These are phyloP conservation scores for Falco concolor DNA, from an alignment of 2,797 vertebrate species.

Conservation along the genomic window DNA sequence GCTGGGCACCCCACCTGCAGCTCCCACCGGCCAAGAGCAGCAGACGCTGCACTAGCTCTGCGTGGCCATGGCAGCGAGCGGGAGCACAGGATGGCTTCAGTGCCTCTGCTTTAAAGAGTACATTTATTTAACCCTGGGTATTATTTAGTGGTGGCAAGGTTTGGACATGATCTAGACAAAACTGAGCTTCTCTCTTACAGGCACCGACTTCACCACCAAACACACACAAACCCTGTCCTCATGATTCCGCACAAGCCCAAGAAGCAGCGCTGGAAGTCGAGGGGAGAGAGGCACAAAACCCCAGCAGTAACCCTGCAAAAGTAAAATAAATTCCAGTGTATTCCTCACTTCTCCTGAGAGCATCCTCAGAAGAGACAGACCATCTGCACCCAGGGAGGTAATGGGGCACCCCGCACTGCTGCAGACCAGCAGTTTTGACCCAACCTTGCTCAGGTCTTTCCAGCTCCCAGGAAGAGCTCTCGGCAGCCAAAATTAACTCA, in stretches of 20 bases:
- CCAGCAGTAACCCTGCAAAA: background rate
- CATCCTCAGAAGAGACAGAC: background rate
- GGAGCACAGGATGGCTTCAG: background rate
- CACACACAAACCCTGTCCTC: background rate
- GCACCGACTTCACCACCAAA: background rate
- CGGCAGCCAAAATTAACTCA: background rate
- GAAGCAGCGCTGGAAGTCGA: background rate
- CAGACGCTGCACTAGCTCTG: background rate
- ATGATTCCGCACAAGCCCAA: rapidly evolving
- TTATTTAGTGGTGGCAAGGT: background rate
- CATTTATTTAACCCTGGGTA: background rate
- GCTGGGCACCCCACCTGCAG: background rate
- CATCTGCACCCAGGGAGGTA: background rate
- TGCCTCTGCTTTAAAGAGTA: background rate
- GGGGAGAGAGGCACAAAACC: background rate
- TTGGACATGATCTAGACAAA: background rate
- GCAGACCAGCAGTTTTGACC: background rate
- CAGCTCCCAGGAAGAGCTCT: background rate
- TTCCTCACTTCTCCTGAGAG: background rate
- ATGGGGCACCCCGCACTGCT: background rate
- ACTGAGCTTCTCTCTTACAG: background rate
- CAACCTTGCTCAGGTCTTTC: background rate
- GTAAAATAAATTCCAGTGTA: background rate
- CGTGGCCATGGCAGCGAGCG: rapidly evolving
- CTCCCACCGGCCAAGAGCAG: background rate